phyloP scores from a whole-genome alignment of 2,797 vertebrate genomes.

The Channa striata region DNA sequence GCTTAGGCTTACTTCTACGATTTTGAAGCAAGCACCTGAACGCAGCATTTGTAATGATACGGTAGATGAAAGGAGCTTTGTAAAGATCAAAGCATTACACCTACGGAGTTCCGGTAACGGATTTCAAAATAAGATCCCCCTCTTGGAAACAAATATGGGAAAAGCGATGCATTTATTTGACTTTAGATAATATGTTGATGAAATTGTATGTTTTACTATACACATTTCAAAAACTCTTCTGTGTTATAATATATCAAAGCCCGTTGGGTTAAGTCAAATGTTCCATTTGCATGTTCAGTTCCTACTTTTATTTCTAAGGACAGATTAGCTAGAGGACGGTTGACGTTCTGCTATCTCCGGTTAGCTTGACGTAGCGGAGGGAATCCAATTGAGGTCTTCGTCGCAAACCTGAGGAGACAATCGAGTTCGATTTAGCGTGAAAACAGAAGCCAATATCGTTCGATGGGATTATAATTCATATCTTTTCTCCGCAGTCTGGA shows the following conservation, averaged over 20 bases:
- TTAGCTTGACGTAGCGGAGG: slow-evolving; percentile 63
- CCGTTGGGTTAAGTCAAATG: rapidly evolving
- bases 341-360: not conserved
- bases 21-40: slow-evolving; percentile 28
- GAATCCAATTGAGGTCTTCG: slow-evolving; percentile 83
- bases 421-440: slow-evolving; percentile 66
- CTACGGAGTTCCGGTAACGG: not conserved
- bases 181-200: rapidly evolving
- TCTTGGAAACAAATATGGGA: rapidly evolving
- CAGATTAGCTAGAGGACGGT: not conserved
- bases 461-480: not conserved
- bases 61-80: not conserved
- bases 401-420: slow-evolving; percentile 79
- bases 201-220: rapidly evolving
- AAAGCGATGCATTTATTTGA: not conserved
- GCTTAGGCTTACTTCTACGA: not conserved
- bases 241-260: rapidly evolving
- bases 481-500: not conserved
- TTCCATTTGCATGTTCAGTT: rapidly evolving
- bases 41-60: slow-evolving; percentile 19
- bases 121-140: slow-evolving; percentile 9
- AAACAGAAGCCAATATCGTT: slow-evolving; percentile 26
- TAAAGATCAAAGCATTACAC: not conserved
- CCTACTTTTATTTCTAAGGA: slow-evolving; percentile 27
- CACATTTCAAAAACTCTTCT: rapidly evolving